A percentile compares a stretch with the other conserved stretches of the same genome.
Conservation (phyloP, 1,140 invertebrate genomes). For the Caenorhabditis remanei region DNA sequence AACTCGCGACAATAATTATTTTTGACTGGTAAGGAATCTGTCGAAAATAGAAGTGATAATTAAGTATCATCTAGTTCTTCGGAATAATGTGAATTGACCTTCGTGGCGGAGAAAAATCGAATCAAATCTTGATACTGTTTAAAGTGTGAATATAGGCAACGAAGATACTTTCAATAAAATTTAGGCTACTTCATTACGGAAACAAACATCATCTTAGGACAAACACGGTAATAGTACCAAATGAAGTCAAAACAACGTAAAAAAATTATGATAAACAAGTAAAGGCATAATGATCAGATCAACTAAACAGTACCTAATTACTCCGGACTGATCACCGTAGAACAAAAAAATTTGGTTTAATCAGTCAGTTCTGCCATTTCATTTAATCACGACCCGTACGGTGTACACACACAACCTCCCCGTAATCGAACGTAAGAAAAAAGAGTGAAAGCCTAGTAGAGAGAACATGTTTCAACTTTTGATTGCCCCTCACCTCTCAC, state of each 20-base stretch:
- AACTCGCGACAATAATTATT: too few relatives aligned
- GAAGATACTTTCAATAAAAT: not conserved
- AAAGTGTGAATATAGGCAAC: not conserved
- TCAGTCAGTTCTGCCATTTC: conserved; percentile 50
- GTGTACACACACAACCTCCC: conserved; percentile 8
- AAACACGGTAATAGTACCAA: not conserved
- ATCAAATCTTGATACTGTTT: conserved; percentile 25
- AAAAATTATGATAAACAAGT: conserved; percentile 28
- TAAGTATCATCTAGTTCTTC: conserved; percentile 4
- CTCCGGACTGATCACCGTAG: conserved; percentile 29
- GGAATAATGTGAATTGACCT: conserved; percentile 1
- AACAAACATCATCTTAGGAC: conserved; percentile 37
- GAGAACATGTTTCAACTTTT: conserved; percentile 49
- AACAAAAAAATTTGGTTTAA: conserved; percentile 21
- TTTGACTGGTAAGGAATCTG: too few relatives aligned
- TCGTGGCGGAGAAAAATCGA: not conserved
- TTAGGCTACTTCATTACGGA: not conserved
- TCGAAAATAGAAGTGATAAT: not conserved
- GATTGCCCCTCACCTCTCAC: conserved; percentile 2
- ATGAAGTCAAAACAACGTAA: not conserved
- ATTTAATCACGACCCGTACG: conserved; percentile 13
- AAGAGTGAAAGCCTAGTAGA: conserved; percentile 37
- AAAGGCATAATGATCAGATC: not conserved
- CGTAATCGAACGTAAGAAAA: conserved; percentile 50
- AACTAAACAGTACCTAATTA: conserved; percentile 2